Base-by-base conservation (phyloP, 2,797 vertebrate species). In the Argentina silus region DNA sequence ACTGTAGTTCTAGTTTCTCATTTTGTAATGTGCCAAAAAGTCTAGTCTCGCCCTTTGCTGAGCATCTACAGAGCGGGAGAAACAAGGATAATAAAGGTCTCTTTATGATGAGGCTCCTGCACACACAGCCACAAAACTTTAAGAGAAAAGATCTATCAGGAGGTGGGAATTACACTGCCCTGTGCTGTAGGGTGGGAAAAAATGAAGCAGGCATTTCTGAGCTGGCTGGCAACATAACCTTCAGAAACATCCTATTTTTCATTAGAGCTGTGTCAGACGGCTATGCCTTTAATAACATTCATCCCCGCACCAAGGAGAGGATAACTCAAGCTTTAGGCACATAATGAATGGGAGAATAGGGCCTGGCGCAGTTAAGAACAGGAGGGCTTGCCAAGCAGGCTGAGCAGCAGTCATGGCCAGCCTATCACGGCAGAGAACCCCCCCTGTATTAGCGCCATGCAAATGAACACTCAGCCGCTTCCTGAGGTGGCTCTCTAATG, bases 231-330 rank as follows among this genome's bases (percentile, higher is more conserved):
- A 92, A 92, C 91, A 87, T 93, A 95, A 94, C 94, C 94, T 94
- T 95, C 94, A 94, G 93, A 93, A 94, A 92, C 91, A 92, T 92
- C 91, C 93, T 93, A 93, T 94, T 94, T 94, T 94, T 95, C 94
- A 95, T 94, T 94, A 93, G 92, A 94, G 89, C 88, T 76, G 86
- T 93, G 93, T 94, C 92, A 94, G 92, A 88, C 91, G 87, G 92
- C 91, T 81, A 85, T 83, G 87, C 90, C 92, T 94, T 93, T 94
- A 95, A 95, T 94, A 93, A 93, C 93, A 92, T 93, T 94, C 92
- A 93, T 94, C 91, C 92, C 90, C 62, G 69, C 75, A 92, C 90
- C 92, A 92, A 93, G 93, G 93, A 92, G 93, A 93, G 92, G 89
- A 92, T 93, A 93, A 92, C 92, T 92, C 92, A 89, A 92, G 93